phyloP scores from a whole-genome alignment of 2,797 vertebrate genomes.

The Lerista edwardsae region DNA sequence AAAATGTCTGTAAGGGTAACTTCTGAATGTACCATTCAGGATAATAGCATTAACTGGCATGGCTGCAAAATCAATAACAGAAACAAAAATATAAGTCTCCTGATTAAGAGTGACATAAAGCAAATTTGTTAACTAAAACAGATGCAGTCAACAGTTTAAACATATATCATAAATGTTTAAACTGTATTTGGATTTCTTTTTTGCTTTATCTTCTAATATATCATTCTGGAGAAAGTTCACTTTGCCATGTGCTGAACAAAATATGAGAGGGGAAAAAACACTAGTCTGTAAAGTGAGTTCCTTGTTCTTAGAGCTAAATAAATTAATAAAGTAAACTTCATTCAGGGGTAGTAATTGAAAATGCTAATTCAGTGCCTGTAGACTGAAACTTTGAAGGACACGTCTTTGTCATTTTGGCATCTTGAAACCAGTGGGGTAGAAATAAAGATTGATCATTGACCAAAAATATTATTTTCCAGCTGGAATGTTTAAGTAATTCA shows the following conservation, averaged over 20 bases:
- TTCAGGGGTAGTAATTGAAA: constrained; percentile 71
- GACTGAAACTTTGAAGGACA: constrained; percentile 73
- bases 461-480: constrained; percentile 77
- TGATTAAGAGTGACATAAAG: constrained; percentile 76
- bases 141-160: constrained; percentile 64
- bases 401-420: constrained; percentile 75
- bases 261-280: constrained; percentile 40
- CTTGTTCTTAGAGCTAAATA: constrained; percentile 20
- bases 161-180: constrained; percentile 55
- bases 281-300: constrained; percentile 42
- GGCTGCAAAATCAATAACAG: constrained; percentile 76
- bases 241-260: constrained; percentile 49
- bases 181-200: constrained; percentile 52
- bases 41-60: constrained; percentile 75
- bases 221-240: constrained; percentile 48
- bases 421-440: constrained; percentile 72
- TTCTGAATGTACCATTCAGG: constrained; percentile 68
- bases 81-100: constrained; percentile 73
- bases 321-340: constrained; percentile 45
- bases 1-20: constrained; percentile 74
- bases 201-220: constrained; percentile 38
- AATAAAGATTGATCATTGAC: constrained; percentile 81
- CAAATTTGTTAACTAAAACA: constrained; percentile 74
- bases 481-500: constrained; percentile 71
- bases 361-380: constrained; percentile 71